Evolutionary conservation across 1,140 invertebrate genomes (phyloP), one percentile per base, ranked within the genome.

Genomic region (Stegodyphus dumicola): DNA sequence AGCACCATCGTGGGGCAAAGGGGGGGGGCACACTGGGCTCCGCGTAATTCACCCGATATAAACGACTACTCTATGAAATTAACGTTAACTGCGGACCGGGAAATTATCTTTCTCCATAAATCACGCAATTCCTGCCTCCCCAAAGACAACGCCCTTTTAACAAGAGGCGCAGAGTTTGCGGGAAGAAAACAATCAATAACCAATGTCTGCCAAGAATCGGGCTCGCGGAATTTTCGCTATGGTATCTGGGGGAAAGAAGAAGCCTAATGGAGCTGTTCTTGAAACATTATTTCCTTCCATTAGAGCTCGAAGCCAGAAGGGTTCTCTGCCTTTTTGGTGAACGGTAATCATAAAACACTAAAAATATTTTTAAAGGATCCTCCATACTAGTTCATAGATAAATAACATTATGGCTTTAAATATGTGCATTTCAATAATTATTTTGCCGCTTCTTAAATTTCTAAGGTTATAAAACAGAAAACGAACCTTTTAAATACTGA

Each of bases 71-170:
- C 69, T 53, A 54, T 71, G 64, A 81, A 81, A 81, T 81, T 81
- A 81, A 73, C 78, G 78, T 64, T 81, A 81, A 81, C 78, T 73
- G 78, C 69, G 78, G 69, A 53, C 69, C 51, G 52, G 33, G 54
- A 81, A 81, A 81, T 73, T 81, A 81, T 81, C 78, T 81, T 81
- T 60, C 33, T 54, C 78, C 78, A 81, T 81, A 81, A 81, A 81
- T 81, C 78, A 81, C 78, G 54, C 69, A 81, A 71, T 81, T 13
- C 33, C 76, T 56, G 11, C 56, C 64, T 64, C 33, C 60, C 64
- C n/a, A 77, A 67, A 77, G 76, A 77, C 76, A 77, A 77, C 76
- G 76, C 76, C 76, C 76, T 77, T 66, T 60, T 60, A 9, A 60
- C 76, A 77, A 67, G 33, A 33, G 33, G 33, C 33, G 33, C 33